phyloP scores from a whole-genome alignment of 2,797 vertebrate genomes.

The Protonibea diacanthus region DNA sequence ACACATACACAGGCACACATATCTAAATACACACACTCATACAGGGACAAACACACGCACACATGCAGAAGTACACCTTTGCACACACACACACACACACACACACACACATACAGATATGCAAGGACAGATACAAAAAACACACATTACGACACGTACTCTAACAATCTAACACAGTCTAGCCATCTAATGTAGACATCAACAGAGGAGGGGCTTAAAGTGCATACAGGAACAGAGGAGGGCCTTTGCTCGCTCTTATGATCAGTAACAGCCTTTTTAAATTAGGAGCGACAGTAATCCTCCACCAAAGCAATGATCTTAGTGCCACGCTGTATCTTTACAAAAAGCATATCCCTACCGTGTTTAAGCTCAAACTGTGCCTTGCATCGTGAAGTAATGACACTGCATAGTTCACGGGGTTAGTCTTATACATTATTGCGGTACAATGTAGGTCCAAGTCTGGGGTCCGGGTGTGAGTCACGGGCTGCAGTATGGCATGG shows the following conservation, averaged over 20 bases:
- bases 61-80: slow-evolving; percentile 28
- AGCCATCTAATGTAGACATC: slow-evolving; percentile 90
- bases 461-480: slow-evolving; percentile 19
- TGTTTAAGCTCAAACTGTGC: slow-evolving; percentile 83
- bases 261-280: slow-evolving; percentile 65
- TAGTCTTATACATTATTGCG: slow-evolving; percentile 95
- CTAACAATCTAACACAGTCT: slow-evolving; percentile 90
- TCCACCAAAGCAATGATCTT: slow-evolving; percentile 72
- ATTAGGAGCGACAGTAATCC: slow-evolving; percentile 60
- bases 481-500: slow-evolving; percentile 42
- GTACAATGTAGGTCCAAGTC: slow-evolving; percentile 81
- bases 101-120: slow-evolving; percentile 52
- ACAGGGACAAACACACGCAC: slow-evolving; percentile 17
- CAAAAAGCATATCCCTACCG: slow-evolving; percentile 60
- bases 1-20: slow-evolving; percentile 17
- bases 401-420: slow-evolving; percentile 97
- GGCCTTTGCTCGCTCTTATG: slow-evolving; percentile 54
- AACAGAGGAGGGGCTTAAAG: slow-evolving; percentile 82
- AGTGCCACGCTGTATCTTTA: slow-evolving; percentile 61
- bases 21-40: slow-evolving; percentile 23
- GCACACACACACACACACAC: slow-evolving; percentile 34
- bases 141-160: slow-evolving; percentile 84
- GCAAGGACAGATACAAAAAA: slow-evolving; percentile 62
- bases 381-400: slow-evolving; percentile 88
- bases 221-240: slow-evolving; percentile 84